These are phyloP conservation scores for Leucosticte australis DNA, from an alignment of 2,113 vertebrate species.

Conservation along the genomic window DNA sequence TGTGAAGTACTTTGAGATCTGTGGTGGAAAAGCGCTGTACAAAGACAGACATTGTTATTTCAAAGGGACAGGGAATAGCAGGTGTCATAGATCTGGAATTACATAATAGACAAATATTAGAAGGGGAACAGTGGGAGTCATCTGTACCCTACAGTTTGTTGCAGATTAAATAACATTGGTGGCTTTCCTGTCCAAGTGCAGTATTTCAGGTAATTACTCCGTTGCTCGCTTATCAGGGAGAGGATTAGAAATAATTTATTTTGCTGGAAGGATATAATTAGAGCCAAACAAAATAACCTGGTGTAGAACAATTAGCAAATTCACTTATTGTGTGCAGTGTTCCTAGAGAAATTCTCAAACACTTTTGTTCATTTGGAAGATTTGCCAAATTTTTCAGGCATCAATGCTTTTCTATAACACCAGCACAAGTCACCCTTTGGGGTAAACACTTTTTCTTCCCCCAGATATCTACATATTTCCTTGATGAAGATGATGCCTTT, in stretches of 20 bases:
- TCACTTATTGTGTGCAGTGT: background rate
- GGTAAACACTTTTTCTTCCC: background rate
- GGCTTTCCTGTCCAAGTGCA: background rate
- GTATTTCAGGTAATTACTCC: background rate
- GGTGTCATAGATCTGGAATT: background rate
- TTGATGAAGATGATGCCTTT: background rate
- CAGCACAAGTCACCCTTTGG: background rate
- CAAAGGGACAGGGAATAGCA: constrained; percentile 1
- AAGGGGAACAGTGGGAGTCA: background rate
- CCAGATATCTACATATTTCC: background rate
- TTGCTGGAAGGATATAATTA: background rate
- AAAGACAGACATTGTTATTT: background rate
- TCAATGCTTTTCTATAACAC: background rate
- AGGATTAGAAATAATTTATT: background rate
- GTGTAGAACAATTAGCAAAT: background rate
- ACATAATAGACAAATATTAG: background rate
- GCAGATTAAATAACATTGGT: background rate
- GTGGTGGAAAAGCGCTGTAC: background rate
- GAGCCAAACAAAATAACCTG: background rate
- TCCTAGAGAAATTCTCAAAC: background rate
- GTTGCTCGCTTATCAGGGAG: background rate
- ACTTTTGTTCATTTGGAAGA: background rate
- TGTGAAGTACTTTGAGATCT: background rate
- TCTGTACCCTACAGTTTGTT: background rate
- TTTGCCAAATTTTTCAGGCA: background rate